phyloP scores from a whole-genome alignment of 2,888 invertebrate genomes.

The Diarsia mendica region DNA sequence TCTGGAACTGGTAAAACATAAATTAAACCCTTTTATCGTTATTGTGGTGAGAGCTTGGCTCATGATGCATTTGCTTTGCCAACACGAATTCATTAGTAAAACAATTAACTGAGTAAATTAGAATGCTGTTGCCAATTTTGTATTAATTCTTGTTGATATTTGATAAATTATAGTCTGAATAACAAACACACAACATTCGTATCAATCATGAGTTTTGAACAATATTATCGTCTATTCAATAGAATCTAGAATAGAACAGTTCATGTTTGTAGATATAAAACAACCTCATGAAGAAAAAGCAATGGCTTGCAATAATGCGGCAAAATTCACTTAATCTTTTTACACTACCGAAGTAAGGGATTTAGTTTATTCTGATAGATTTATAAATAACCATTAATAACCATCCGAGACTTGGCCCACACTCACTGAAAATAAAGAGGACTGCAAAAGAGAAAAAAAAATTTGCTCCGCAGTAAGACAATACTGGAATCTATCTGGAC shows the following conservation, averaged over 20 bases:
- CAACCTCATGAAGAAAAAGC: background rate
- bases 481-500: no score
- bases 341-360: background rate
- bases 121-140: conserved; percentile 24
- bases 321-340: background rate
- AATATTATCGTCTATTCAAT: background rate
- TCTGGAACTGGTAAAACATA: conserved; percentile 7
- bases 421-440: background rate
- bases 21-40: background rate
- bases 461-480: background rate
- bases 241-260: background rate
- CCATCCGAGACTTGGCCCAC: background rate
- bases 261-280: background rate
- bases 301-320: background rate
- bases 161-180: background rate
- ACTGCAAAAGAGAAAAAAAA: background rate
- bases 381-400: background rate
- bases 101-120: conserved; percentile 11
- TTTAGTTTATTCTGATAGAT: background rate
- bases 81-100: conserved; percentile 33
- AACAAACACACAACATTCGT: background rate
- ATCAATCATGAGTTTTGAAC: background rate
- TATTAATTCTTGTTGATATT: conserved; percentile 8
- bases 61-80: conserved; percentile 22
- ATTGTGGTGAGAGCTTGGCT: conserved; percentile 20